Percentiles rank a stretch among this genome's conserved stretches.
Conservation (phyloP, 2,797 vertebrate genomes). For the Xiphorhynchus erythropygius region DNA sequence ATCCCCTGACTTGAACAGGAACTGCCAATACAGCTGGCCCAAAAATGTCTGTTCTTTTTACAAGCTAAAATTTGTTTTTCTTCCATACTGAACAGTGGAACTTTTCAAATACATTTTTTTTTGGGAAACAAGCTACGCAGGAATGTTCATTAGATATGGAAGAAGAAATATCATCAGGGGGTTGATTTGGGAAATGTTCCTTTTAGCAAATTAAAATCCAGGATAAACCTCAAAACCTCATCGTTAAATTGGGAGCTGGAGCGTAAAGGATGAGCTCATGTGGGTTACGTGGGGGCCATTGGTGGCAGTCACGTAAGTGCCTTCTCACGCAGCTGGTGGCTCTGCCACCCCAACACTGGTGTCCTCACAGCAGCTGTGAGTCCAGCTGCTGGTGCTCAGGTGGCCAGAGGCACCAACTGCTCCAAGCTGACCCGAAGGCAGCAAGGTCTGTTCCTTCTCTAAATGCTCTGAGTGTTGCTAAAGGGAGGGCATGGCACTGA, state of each 20-base stretch:
- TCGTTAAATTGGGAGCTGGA: neutral
- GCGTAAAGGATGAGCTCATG: neutral
- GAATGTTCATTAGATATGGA: neutral
- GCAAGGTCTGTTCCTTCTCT: neutral
- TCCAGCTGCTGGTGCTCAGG: neutral
- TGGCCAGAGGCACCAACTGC: neutral
- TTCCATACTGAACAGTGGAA: neutral
- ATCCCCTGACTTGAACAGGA: neutral
- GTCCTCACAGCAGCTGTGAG: neutral
- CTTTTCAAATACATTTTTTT: neutral
- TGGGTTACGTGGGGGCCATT: neutral
- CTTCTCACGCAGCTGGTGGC: neutral
- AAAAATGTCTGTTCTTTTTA: neutral
- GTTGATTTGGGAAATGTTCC: neutral
- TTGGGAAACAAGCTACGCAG: neutral
- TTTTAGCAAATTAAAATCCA: neutral
- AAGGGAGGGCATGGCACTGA: neutral
- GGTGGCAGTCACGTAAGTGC: rapidly evolving
- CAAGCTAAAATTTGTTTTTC: neutral
- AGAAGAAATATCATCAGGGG: neutral
- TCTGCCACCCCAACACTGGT: neutral
- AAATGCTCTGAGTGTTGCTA: neutral
- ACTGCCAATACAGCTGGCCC: constrained; percentile 4
- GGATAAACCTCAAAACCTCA: neutral
- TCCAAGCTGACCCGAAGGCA: neutral